Percentiles rank a stretch among this genome's conserved stretches.
Evolutionary conservation across 2,888 invertebrate genomes (phyloP).

Genomic region (Tetragonula carbonaria): DNA sequence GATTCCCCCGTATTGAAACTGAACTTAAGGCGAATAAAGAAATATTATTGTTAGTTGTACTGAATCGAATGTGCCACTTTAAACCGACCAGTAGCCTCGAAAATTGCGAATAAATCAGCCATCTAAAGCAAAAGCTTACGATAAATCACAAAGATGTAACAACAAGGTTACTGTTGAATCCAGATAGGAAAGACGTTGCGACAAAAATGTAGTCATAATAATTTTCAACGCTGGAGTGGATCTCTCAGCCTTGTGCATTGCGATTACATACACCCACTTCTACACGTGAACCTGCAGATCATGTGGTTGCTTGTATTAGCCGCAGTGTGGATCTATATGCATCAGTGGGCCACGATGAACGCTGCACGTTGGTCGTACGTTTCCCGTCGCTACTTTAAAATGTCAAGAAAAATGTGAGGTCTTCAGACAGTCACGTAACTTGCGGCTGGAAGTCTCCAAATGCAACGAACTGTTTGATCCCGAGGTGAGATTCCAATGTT

Average conservation of each 20-base stretch:
- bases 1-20: too few relatives aligned
- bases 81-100: too few relatives aligned
- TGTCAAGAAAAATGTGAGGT: constrained; percentile 42
- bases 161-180: too few relatives aligned
- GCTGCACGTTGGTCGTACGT: constrained; percentile 6
- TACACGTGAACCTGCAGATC: constrained; percentile 15
- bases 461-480: constrained; percentile 49
- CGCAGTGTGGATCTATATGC: constrained; percentile 49
- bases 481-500: constrained; percentile 48
- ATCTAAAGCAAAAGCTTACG: too few relatives aligned
- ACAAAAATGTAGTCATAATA: background rate
- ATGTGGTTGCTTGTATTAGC: constrained; percentile 20
- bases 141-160: too few relatives aligned
- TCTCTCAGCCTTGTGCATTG: background rate
- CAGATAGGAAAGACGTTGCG: too few relatives aligned
- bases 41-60: too few relatives aligned
- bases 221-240: background rate
- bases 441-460: constrained; percentile 34
- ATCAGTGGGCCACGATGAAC: constrained; percentile 50
- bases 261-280: background rate
- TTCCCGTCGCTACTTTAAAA: constrained; percentile 31
- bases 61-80: too few relatives aligned
- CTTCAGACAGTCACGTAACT: background rate
- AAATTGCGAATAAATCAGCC: too few relatives aligned
- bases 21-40: too few relatives aligned